These are phyloP conservation scores for Colostygia pectinataria DNA, from an alignment of 2,888 invertebrate genomes.

Conservation along the genomic window DNA sequence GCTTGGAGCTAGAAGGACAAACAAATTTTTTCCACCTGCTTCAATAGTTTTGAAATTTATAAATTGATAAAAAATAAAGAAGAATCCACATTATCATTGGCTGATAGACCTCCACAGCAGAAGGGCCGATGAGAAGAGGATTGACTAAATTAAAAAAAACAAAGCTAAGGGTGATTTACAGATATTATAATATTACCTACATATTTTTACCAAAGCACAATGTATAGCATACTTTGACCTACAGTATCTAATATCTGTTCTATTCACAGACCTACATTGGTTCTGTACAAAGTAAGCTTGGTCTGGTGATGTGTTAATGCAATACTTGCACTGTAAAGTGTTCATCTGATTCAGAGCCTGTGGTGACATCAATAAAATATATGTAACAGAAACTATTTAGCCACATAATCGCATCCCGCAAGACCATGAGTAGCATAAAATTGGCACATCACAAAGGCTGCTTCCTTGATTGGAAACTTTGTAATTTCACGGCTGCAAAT, in stretches of 20 bases:
- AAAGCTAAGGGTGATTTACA: neutral
- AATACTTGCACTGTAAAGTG: no score
- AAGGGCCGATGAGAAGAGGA: no score
- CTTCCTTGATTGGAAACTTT: constrained; percentile 27
- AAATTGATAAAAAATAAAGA: neutral
- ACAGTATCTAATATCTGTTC: no score
- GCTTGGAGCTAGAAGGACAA: constrained; percentile 53
- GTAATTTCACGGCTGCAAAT: constrained; percentile 20
- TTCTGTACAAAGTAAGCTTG: no score
- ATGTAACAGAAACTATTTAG: neutral
- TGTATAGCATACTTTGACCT: no score
- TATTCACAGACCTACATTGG: no score
- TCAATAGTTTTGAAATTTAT: constrained; percentile 12
- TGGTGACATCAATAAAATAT: no score
- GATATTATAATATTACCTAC: no score
- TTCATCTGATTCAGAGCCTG: neutral
- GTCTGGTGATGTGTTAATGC: no score
- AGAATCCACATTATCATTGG: no score
- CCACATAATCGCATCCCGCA: constrained; percentile 22
- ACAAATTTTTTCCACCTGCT: constrained; percentile 15
- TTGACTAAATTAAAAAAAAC: neutral
- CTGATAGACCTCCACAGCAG: no score
- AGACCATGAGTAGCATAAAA: constrained; percentile 42
- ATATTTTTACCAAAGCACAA: no score
- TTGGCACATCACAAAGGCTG: constrained; percentile 44